Evolutionary conservation across 2,888 invertebrate genomes (phyloP).

Genomic region (Crepidodera aurea): DNA sequence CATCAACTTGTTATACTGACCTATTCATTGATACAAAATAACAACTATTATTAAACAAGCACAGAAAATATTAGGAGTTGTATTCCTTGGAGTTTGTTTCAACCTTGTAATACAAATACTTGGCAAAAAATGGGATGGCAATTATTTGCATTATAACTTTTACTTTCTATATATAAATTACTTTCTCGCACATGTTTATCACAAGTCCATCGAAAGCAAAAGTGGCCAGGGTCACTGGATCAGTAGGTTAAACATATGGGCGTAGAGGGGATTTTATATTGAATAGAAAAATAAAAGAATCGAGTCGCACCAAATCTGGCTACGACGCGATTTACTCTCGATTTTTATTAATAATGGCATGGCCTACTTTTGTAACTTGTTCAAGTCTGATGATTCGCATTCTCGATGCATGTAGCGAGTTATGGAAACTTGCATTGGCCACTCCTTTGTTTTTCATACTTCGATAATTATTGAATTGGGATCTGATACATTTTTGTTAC

Average conservation of each 20-base stretch:
- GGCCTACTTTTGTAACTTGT: conserved; percentile 41
- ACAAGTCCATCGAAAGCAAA: conserved; percentile 51
- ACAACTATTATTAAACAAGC: no score
- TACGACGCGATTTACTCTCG: conserved; percentile 45
- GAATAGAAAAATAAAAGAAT: conserved; percentile 30
- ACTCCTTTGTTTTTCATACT: conserved; percentile 30
- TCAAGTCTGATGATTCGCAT: conserved; percentile 38
- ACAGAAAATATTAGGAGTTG: background rate
- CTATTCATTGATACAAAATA: no score
- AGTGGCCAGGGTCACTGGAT: conserved; percentile 70
- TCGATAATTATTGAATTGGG: conserved; percentile 15
- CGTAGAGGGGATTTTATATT: conserved; percentile 12
- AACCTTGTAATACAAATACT: background rate
- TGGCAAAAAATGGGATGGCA: background rate
- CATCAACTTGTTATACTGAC: no score
- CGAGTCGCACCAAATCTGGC: conserved; percentile 44
- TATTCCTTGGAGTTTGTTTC: conserved; percentile 1
- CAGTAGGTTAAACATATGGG: conserved; percentile 63
- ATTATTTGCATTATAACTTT: conserved; percentile 11
- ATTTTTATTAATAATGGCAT: conserved; percentile 44
- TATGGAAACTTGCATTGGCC: conserved; percentile 36
- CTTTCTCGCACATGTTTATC: conserved; percentile 51
- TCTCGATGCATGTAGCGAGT: conserved; percentile 23
- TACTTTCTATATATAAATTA: conserved; percentile 26
- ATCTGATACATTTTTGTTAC: background rate